Evolutionary conservation across 1,140 invertebrate species (phyloP), one percentile per base, ranked within the genome.

Genomic region (Physella acuta): DNA sequence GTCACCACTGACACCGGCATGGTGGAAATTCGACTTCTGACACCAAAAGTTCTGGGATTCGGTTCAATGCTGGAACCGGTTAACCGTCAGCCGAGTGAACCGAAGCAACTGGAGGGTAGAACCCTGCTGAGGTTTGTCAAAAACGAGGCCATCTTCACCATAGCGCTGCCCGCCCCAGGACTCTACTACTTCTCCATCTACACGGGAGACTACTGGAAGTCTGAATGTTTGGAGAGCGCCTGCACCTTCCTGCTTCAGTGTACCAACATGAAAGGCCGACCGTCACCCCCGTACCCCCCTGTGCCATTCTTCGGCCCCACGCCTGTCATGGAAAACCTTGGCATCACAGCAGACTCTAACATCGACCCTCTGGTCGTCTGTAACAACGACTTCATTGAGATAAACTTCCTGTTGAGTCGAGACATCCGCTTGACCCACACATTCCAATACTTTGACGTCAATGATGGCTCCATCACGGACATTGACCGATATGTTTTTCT

Each of bases 401-500:
- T 85, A 8, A 76, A 75, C 31, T 81, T 83, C 58, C 75, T 74
- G 53, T 75, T 82, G 65, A 68, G 63, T 20, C 73, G 76, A 62
- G 78, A 84, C 58, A 74, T 79, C 16, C 78, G 79, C 71, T 65
- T 84, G 2, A 80, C 80, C 4, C 81, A 84, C 55, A 79, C 79
- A 4, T 79, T 85, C 69, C 80, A 81, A 58, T 82, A 77, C 64
- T 84, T 79, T 66, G 79, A 84, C 56, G 75, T 77, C 11, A 68
- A 72, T 58, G 81, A 81, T 56, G 74, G 73, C 16, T 72, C 81
- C 28, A 74, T 82, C 34, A 73, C 76, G 0, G 82, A 84, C 52
- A 83, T 81, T 65, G 81, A 84, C 69, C 63, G 79, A 34, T 84
- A 79, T 71, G 83, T 83, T 17, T 80, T 84, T 64, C 66, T 83